Evolutionary conservation across 2,797 vertebrate genomes (phyloP), one percentile per base, ranked within the genome.

Genomic region (Sparus aurata): DNA sequence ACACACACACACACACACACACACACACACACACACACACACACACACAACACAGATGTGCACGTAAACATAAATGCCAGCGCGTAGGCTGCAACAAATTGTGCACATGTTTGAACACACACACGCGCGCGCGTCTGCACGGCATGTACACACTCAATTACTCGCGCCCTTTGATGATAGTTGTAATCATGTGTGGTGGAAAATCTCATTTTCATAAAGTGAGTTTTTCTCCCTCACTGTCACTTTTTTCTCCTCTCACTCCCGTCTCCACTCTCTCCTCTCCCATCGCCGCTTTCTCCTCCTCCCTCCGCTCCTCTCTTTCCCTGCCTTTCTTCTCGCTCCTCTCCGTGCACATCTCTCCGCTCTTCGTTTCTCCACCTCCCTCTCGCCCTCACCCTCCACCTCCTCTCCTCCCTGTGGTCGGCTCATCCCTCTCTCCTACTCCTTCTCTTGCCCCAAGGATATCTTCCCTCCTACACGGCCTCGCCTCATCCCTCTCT

Each of bases 381-480:
- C 87, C 78, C 81, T 82, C 75, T 84, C 67, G 52, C 85, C 82
- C 82, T 87, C 80, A 75, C 85, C 87, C 81, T 87, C 86, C 91
- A 89, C 89, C 90, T 90, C 83, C 82, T 87, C 89, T 87, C 85
- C 82, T 91, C 90, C 89, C 89, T 87, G 85, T 77, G 85, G 85
- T 90, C 83, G 76, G 78, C 85, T 90, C 87, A 90, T 92, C 89
- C 89, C 90, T 91, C 85, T 90, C 92, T 94, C 85, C 91, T 88
- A 88, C 90, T 92, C 87, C 83, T 91, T 89, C 76, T 68, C 85
- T 93, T 85, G 92, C 93, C 94, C 91, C 90, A 89, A 93, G 94
- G 90, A 93, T 86, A 94, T 89, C 87, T 91, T 87, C 87, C 92
- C 92, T 94, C 94, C 93, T 85, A 94, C 94, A 91, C 83, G 67